Evolutionary conservation across 2,797 vertebrate species (phyloP).

Genomic region (Gouania willdenowi): DNA sequence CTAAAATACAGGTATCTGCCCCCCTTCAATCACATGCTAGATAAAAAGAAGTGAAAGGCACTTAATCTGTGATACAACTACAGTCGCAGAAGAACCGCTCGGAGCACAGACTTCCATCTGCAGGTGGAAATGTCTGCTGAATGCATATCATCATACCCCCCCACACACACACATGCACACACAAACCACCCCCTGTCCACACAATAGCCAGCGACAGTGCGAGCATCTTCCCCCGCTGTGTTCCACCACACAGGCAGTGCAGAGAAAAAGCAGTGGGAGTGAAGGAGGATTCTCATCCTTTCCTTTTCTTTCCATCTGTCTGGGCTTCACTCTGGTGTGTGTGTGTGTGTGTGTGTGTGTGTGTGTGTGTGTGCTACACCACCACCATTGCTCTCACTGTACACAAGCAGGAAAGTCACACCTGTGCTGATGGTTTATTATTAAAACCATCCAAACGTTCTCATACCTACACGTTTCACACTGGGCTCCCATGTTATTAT

Average conservation of each 20-base stretch:
- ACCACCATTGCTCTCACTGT: too few relatives aligned
- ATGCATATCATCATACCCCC: slow-evolving; percentile 58
- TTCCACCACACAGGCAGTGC: slow-evolving; percentile 51
- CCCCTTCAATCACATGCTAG: slow-evolving; percentile 21
- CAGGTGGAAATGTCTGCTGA: slow-evolving; percentile 53
- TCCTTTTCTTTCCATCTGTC: slow-evolving; percentile 38
- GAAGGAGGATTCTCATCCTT: slow-evolving; percentile 66
- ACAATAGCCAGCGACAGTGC: slow-evolving; percentile 60
- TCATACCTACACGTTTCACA: slow-evolving; percentile 11
- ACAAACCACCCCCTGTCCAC: slow-evolving; percentile 65
- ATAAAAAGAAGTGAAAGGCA: slow-evolving; percentile 27
- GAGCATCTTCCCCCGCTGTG: slow-evolving; percentile 60
- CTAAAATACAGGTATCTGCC: slow-evolving; percentile 17
- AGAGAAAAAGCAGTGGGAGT: slow-evolving; percentile 63
- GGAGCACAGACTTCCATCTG: slow-evolving; percentile 38
- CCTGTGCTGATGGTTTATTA: too few relatives aligned
- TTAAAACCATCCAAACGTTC: too few relatives aligned
- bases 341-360: too few relatives aligned
- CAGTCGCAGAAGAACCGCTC: slow-evolving; percentile 47
- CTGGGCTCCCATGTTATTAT: slow-evolving; percentile 2
- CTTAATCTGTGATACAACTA: slow-evolving; percentile 57
- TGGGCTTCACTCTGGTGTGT: slow-evolving; percentile 37
- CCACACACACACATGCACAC: slow-evolving; percentile 62
- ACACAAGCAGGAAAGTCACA: too few relatives aligned
- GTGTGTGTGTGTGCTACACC: too few relatives aligned